Percentiles rank a stretch among this genome's conserved stretches.
These are phyloP conservation scores for Bombus waltoni DNA, from an alignment of 1,140 invertebrate genomes.

Conservation along the genomic window DNA sequence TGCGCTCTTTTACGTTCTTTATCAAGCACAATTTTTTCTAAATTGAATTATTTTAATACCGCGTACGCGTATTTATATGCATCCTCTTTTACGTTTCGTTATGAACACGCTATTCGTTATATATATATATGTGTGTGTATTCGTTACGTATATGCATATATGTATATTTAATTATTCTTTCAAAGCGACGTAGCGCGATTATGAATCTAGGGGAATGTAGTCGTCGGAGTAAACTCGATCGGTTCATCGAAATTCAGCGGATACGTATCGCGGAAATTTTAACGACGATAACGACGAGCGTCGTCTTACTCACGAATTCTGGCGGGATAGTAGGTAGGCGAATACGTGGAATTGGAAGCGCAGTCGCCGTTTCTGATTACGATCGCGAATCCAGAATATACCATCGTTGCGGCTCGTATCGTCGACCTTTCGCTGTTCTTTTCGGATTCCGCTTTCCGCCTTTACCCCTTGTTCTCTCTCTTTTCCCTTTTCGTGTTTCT, in stretches of 20 bases:
- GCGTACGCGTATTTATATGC: not conserved
- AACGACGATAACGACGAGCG: conserved; percentile 50
- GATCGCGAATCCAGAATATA: conserved; percentile 61
- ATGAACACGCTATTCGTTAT: no score
- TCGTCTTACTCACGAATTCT: conserved; percentile 44
- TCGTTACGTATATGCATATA: no score
- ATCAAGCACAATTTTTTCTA: not conserved
- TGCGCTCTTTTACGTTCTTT: not conserved
- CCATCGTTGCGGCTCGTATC: conserved; percentile 33
- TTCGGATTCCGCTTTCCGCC: not conserved
- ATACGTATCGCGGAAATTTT: conserved; percentile 46
- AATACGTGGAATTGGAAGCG: conserved; percentile 61
- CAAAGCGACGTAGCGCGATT: not conserved
- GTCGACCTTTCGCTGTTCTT: not conserved
- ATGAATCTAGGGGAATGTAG: not conserved
- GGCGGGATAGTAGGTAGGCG: conserved; percentile 1
- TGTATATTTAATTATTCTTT: not conserved
- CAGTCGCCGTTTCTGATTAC: conserved; percentile 64
- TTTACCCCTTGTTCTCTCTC: not conserved
- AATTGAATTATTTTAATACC: not conserved
- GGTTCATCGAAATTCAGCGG: conserved; percentile 35
- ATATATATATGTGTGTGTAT: no score
- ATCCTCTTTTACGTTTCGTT: not conserved
- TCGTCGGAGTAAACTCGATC: not conserved
- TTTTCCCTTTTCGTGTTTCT: not conserved